Conservation (phyloP, 2,888 invertebrate species). For the Eristalis tenax region DNA sequence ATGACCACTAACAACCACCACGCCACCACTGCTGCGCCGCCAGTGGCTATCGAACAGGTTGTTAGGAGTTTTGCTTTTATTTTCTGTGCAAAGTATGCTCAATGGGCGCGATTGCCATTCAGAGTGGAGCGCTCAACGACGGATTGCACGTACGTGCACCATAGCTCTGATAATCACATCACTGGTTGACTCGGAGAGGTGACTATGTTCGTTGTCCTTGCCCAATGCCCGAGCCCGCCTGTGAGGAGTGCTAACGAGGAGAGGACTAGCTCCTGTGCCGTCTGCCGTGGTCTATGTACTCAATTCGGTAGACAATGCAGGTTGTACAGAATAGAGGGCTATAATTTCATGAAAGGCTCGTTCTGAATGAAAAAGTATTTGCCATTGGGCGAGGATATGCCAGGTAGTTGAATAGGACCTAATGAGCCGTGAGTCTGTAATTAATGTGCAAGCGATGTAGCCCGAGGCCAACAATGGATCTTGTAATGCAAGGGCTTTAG, state of each 20-base stretch:
- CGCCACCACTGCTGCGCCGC: constrained; percentile 8
- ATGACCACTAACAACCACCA: constrained; percentile 49
- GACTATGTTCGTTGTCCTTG: constrained; percentile 29
- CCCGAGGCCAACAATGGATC: not conserved
- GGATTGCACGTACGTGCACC: constrained; percentile 43
- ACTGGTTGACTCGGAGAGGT: constrained; percentile 24
- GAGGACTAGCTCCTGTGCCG: constrained; percentile 25
- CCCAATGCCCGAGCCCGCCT: not conserved
- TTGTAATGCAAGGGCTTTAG: not conserved
- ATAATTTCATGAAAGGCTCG: constrained; percentile 43
- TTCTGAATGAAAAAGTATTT: constrained; percentile 34
- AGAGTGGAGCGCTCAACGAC: constrained; percentile 33
- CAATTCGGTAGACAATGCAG: constrained; percentile 54
- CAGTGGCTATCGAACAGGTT: constrained; percentile 62
- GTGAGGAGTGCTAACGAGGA: not conserved
- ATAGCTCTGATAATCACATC: constrained; percentile 22
- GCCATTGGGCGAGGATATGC: constrained; percentile 7
- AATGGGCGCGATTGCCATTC: constrained; percentile 62
- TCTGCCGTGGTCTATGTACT: constrained; percentile 46
- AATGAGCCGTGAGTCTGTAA: constrained; percentile 36
- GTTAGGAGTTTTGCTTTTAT: constrained; percentile 45
- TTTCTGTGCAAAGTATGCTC: constrained; percentile 33
- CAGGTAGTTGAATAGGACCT: constrained; percentile 43
- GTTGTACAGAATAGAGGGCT: constrained; percentile 32
- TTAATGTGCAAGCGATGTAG: not conserved